Evolutionary conservation across 2,888 invertebrate species (phyloP), one percentile per base, ranked within the genome.

Genomic region (Crematogaster levior): DNA sequence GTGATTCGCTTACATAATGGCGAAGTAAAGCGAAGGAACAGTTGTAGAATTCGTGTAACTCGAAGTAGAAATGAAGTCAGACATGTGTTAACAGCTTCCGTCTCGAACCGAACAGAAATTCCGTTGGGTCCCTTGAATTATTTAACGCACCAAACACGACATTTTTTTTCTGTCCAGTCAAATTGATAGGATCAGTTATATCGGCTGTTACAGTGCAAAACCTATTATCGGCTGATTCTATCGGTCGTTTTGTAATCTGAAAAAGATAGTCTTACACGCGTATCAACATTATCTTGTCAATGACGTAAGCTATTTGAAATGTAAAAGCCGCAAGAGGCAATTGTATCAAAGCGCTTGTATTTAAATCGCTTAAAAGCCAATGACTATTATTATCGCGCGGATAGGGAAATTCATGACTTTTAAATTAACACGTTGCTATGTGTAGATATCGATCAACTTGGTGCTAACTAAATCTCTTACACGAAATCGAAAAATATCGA

Each of bases 1-100:
- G 65, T 58, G 72, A 65, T 66, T 56, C 58, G 75, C 46, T 70
- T 68, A 63, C 37, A 43, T 63, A 82, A 83, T 65, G 18, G 9
- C 58, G 66, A 37, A 60, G 34, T n/a, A 51, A 65, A 68, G 37
- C 56, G 40, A 43, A 56, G 27, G n/a, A 75, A 65, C 24, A 56
- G 21, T 15, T 37, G 75, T 18, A 51, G 53, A 24, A 77, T 66
- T 40, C 34, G 73, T 48, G 40, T 74, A 56, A 12, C 53, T 68
- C 68, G 18, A 12, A 43, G 30, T 56, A 56, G 30, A 53, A 63
- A 63, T 18, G 21, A 66, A 77, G 56, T 53, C 30, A 68, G 21
- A 58, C 77, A 68, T 53, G 68, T 68, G 77, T 18, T 68, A 34
- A 68, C 18, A 18, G 43, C 6, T 27, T 27, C 24, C 30, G 21